Base-by-base conservation (phyloP, 2,113 vertebrate genomes). In the Anoura caudifer region DNA sequence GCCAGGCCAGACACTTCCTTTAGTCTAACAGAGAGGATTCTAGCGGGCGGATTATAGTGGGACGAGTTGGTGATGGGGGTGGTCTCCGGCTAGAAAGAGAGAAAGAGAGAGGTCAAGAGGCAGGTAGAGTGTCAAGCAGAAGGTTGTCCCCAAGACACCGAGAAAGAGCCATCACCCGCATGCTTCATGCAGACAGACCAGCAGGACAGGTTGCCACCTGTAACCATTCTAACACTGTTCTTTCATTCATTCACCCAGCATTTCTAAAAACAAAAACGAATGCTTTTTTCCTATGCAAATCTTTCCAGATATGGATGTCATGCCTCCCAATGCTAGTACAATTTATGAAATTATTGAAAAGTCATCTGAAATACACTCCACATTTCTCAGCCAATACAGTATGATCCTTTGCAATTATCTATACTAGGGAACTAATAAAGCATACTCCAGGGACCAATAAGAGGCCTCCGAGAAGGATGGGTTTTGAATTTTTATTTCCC, bases 1-100 rank as follows among this genome's bases (percentile, higher is more conserved):
- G 98, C 93, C 98, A 98, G 97, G 98, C 97, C 98, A 98, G 98
- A 97, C 88, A 97, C 96, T 97, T 96, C 98, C 0, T 97, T 98
- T 98, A 99, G 98, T 99, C 98, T 98, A 99, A 98, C 91, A 98
- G 96, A 95, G 98, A 98, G 77, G 98, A 98, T 77, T 99, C 98
- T 98, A 99, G 98, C 6, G 98, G 98, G 88, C 98, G 98, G 96
- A 98, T 98, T 97, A 99, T 98, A 98, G 98, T 98, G 98, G 98
- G 98, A 79, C 98, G 98, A 97, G 98, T 98, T 98, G 98, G 98
- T 98, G 98, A 99, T 97, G 98, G 98, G 98, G 98, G 98, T 96
- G 98, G 98, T 98, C 98, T 99, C 98, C 98, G 98, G 98, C 98
- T 99, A 98, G 97, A 98, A 98, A 98, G 97, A 98, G 92, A 98